Percentiles rank a stretch among this genome's conserved stretches.
Evolutionary conservation across 2,888 invertebrate genomes (phyloP).

Genomic region (Macropis europaea): DNA sequence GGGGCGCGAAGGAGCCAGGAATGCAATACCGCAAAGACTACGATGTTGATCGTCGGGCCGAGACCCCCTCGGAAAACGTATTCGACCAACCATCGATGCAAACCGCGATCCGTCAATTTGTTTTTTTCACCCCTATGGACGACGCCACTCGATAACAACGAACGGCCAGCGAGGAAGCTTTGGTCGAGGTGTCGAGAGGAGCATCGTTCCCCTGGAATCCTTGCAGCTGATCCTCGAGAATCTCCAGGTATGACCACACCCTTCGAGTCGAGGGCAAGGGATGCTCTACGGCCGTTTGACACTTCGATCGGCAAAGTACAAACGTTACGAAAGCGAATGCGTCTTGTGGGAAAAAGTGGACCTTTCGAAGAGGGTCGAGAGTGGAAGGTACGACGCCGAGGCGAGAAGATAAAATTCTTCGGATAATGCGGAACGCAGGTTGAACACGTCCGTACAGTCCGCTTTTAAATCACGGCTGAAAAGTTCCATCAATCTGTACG

Average conservation of each 20-base stretch:
- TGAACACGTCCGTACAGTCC: background rate
- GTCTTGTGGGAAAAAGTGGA: constrained; percentile 20
- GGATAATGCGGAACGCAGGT: background rate
- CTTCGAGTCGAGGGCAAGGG: constrained; percentile 18
- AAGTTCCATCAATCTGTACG: too few relatives aligned
- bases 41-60: constrained; percentile 34
- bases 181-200: background rate
- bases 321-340: constrained; percentile 30
- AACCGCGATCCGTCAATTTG: constrained; percentile 7
- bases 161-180: background rate
- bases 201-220: background rate
- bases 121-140: too few relatives aligned
- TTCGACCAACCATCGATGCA: background rate
- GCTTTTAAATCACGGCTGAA: too few relatives aligned
- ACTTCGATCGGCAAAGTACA: constrained; percentile 28
- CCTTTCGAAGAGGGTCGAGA: constrained; percentile 23
- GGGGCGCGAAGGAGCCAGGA: constrained; percentile 50
- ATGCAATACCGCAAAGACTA: constrained; percentile 50
- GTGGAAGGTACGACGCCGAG: background rate
- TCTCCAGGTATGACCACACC: constrained; percentile 69
- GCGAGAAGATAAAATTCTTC: constrained; percentile 16
- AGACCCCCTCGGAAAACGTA: constrained; percentile 21
- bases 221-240: constrained; percentile 56
- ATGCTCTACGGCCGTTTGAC: constrained; percentile 14
- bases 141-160: background rate